phyloP scores from a whole-genome alignment of 2,888 invertebrate species.

The Nowickia ferox region DNA sequence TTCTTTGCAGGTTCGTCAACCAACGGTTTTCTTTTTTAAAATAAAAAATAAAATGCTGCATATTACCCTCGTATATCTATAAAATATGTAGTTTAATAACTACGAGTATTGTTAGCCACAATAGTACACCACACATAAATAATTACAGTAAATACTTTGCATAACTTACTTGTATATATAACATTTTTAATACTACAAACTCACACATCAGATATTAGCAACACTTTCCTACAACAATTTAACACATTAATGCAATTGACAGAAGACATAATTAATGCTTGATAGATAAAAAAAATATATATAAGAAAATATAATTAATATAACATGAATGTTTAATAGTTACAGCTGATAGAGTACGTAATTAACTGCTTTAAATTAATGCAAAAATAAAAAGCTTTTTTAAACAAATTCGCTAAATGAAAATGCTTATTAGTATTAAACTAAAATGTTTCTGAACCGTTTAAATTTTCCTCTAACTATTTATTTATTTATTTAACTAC shows the following conservation, averaged over 20 bases:
- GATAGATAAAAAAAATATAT: background rate
- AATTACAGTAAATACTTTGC: conserved; percentile 3
- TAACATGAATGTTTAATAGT: conserved; percentile 11
- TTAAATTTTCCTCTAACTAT: background rate
- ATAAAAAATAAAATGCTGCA: conserved; percentile 34
- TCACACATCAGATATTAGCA: background rate
- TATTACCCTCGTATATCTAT: conserved; percentile 20
- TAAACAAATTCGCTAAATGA: too few species aligned
- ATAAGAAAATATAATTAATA: conserved; percentile 1
- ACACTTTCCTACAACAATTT: conserved; percentile 12
- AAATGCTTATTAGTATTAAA: background rate
- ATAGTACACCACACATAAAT: conserved; percentile 5
- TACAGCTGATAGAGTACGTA: background rate
- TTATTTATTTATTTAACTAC: background rate
- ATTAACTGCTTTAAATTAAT: background rate
- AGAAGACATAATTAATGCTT: conserved; percentile 22
- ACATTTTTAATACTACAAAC: background rate
- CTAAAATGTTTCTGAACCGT: background rate
- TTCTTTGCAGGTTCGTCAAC: conserved; percentile 71
- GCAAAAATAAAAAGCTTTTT: background rate
- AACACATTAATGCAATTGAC: background rate
- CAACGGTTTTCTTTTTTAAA: conserved; percentile 48
- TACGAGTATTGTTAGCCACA: conserved; percentile 3
- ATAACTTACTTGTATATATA: conserved; percentile 5
- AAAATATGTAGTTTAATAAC: background rate